Percentiles rank a stretch among this genome's conserved stretches.
phyloP scores from a whole-genome alignment of 2,113 vertebrate genomes.

The Pangasianodon gigas region DNA sequence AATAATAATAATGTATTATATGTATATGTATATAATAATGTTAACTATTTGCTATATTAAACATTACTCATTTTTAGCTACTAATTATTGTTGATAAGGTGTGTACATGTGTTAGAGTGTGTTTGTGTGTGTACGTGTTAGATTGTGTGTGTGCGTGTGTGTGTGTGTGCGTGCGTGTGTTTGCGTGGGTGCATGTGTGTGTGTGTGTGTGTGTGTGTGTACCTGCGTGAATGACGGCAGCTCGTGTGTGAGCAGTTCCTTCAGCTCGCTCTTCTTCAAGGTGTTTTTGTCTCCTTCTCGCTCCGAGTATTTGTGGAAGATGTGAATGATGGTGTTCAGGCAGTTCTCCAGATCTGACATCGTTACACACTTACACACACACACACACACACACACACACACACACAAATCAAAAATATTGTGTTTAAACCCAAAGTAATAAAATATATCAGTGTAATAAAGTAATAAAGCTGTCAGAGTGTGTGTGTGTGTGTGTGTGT shows the following conservation, averaged over 20 bases:
- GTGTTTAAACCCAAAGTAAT: background rate
- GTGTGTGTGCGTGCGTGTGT: conserved; percentile 64
- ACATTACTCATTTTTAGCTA: no score
- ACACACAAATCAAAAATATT: background rate
- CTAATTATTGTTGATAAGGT: no score
- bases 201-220: conserved; percentile 1
- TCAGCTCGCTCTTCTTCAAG: conserved; percentile 84
- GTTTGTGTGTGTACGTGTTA: background rate
- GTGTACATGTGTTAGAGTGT: background rate
- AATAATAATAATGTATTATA: no score
- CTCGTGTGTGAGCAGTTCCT: conserved; percentile 80
- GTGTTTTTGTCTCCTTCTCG: conserved; percentile 84
- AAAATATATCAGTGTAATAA: background rate
- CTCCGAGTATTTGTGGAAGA: conserved; percentile 83
- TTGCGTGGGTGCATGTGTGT: background rate
- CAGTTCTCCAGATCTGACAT: conserved; percentile 85
- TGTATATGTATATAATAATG: no score
- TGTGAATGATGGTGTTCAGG: conserved; percentile 75
- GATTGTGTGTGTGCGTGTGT: background rate
- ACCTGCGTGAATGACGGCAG: conserved; percentile 77
- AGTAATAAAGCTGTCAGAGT: background rate
- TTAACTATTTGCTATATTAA: no score
- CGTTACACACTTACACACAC: conserved; percentile 24
- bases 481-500: background rate
- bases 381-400: background rate